These are phyloP conservation scores for Erebia ligea DNA, from an alignment of 2,888 invertebrate genomes.

Conservation along the genomic window DNA sequence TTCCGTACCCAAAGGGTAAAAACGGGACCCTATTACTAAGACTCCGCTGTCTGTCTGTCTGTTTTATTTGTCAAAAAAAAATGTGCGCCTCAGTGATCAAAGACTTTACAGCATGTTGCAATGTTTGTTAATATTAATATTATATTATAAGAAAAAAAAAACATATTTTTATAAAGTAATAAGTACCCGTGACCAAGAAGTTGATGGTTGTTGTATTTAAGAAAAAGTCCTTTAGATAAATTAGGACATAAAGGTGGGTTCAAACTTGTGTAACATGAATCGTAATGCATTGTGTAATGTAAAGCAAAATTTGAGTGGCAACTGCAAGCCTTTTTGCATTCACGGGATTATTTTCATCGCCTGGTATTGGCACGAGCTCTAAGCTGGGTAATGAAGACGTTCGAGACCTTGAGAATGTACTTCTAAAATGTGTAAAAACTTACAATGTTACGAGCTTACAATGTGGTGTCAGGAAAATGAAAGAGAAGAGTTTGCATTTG, in stretches of 20 bases:
- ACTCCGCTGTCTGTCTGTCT: no score
- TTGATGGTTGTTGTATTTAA: conserved; percentile 52
- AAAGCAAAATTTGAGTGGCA: not conserved
- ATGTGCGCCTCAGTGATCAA: conserved; percentile 15
- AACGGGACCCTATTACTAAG: no score
- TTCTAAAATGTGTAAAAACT: no score
- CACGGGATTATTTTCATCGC: no score
- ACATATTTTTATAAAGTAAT: conserved; percentile 69
- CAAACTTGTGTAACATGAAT: not conserved
- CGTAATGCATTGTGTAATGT: not conserved
- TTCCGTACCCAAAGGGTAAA: no score
- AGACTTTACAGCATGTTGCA: conserved; percentile 32
- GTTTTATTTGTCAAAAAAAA: not conserved
- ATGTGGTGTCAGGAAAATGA: no score
- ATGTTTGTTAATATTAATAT: conserved; percentile 32
- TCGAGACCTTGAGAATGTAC: no score
- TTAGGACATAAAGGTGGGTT: conserved; percentile 17
- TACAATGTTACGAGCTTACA: no score
- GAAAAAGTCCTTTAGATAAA: conserved; percentile 26
- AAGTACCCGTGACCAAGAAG: conserved; percentile 62
- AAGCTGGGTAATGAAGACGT: no score
- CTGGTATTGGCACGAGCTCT: no score
- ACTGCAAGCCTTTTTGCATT: no score
- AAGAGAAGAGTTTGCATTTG: no score
- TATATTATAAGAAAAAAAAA: conserved; percentile 59